phyloP scores from a whole-genome alignment of 2,113 vertebrate species.

The Choloepus hoffmanni region DNA sequence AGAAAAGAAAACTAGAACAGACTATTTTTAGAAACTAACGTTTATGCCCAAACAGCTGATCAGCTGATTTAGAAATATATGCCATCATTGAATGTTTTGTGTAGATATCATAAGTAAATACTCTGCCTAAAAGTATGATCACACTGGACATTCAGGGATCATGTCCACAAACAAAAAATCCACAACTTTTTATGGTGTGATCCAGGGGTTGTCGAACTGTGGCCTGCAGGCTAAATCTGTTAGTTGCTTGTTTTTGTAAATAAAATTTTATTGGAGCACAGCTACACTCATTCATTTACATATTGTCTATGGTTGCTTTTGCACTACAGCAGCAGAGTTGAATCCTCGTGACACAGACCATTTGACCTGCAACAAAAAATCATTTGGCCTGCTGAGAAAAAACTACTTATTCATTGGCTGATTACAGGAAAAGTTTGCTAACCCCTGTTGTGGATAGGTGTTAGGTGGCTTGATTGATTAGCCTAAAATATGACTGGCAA shows the following conservation, averaged over 20 bases:
- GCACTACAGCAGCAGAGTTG: neutral
- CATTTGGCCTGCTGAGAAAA: neutral
- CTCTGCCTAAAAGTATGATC: neutral
- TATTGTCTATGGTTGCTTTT: neutral
- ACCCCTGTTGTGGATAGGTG: neutral
- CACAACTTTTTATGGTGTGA: neutral
- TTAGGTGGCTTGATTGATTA: neutral
- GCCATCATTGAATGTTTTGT: neutral
- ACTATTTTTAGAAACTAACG: slow-evolving; percentile 42
- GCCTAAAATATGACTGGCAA: neutral
- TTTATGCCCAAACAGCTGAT: slow-evolving; percentile 44
- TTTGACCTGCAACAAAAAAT: neutral
- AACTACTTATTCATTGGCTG: neutral
- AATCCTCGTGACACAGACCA: neutral
- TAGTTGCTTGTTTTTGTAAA: neutral
- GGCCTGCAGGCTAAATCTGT: neutral
- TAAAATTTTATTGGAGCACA: neutral
- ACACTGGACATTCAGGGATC: neutral
- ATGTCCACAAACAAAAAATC: neutral
- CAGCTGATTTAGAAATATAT: neutral
- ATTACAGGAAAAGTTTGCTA: neutral
- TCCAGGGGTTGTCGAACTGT: neutral
- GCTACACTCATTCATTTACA: rapidly evolving
- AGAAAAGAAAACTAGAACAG: slow-evolving; percentile 49
- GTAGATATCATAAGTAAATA: neutral